These are phyloP conservation scores for Euschistus heros DNA, from an alignment of 1,140 invertebrate species.

Conservation along the genomic window DNA sequence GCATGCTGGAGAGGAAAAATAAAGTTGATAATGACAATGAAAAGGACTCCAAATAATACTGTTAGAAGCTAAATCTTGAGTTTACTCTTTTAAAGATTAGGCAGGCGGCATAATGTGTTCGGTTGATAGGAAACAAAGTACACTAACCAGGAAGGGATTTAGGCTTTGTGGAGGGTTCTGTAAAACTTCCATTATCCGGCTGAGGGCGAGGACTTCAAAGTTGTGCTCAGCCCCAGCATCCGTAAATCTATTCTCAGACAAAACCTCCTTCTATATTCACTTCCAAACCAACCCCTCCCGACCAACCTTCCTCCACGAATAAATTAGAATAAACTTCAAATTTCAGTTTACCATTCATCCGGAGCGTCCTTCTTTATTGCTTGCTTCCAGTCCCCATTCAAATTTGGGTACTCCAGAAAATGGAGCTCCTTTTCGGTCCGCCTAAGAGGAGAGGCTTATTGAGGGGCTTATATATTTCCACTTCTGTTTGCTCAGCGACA, in stretches of 20 bases:
- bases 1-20: too few species aligned
- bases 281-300: constrained; percentile 1
- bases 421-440: neutral
- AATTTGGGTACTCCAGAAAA: constrained; percentile 17
- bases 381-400: constrained; percentile 18
- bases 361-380: constrained; percentile 23
- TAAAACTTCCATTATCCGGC: constrained; percentile 18
- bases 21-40: too few species aligned
- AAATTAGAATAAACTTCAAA: constrained; percentile 28
- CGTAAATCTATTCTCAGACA: constrained; percentile 16
- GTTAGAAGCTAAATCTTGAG: too few species aligned
- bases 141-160: constrained; percentile 9
- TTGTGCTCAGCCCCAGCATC: constrained; percentile 2
- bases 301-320: constrained; percentile 12
- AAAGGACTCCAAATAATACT: too few species aligned
- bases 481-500: constrained; percentile 12
- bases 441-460: neutral
- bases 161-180: constrained; percentile 4
- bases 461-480: constrained; percentile 5
- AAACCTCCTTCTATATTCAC: constrained; percentile 21
- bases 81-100: too few species aligned
- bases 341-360: constrained; percentile 26
- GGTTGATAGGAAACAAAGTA: neutral
- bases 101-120: too few species aligned
- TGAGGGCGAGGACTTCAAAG: constrained; percentile 10